Conservation (phyloP, 2,888 invertebrate genomes). For the Protodeltote pygarga region DNA sequence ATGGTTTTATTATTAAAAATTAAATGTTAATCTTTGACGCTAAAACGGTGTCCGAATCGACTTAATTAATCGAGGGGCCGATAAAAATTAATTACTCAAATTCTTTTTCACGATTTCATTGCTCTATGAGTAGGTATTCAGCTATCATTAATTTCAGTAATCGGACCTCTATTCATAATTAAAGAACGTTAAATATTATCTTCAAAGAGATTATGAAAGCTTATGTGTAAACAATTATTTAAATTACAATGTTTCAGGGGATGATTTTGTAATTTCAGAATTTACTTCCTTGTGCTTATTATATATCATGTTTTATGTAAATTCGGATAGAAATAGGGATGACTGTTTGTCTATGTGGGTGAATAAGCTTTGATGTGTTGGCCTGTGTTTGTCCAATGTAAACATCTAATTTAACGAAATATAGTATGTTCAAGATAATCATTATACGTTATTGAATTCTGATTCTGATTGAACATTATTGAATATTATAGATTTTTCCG, state of each 20-base stretch:
- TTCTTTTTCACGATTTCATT: slow-evolving; percentile 48
- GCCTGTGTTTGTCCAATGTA: no score
- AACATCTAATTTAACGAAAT: no score
- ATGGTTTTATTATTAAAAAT: slow-evolving; percentile 38
- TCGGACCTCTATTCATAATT: slow-evolving; percentile 49
- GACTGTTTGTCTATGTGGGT: no score
- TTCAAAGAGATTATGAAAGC: slow-evolving; percentile 48
- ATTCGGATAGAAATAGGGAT: not conserved
- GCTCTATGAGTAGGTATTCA: slow-evolving; percentile 43
- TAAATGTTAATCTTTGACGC: slow-evolving; percentile 45
- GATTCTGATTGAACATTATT: no score
- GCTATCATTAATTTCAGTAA: slow-evolving; percentile 54
- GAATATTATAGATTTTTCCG: no score
- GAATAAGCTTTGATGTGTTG: no score
- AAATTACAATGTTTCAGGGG: slow-evolving; percentile 30
- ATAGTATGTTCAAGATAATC: no score
- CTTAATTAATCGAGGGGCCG: slow-evolving; percentile 48
- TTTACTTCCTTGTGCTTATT: slow-evolving; percentile 1
- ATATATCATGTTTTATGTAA: not conserved
- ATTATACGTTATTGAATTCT: no score
- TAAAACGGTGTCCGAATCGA: slow-evolving; percentile 42
- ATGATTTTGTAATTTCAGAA: slow-evolving; percentile 11
- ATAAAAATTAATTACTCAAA: slow-evolving; percentile 52
- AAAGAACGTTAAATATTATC: slow-evolving; percentile 35
- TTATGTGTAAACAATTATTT: slow-evolving; percentile 36